Conservation (phyloP, 2,797 vertebrate species). For the Eutrigla gurnardus region DNA sequence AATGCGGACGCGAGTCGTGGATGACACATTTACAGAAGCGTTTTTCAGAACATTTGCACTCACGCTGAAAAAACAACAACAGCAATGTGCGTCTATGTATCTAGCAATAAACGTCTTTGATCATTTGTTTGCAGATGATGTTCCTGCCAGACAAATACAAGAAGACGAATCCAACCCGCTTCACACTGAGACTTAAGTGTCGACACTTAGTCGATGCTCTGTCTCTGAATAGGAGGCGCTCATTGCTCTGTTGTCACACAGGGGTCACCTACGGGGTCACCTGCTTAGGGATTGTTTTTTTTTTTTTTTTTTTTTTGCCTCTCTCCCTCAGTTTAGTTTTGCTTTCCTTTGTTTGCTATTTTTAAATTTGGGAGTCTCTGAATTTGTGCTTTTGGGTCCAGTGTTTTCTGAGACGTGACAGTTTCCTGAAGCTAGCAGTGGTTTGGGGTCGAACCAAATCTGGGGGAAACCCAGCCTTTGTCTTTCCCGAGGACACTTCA, state of each 20-base stretch:
- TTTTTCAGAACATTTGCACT: constrained; percentile 14
- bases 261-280: no score
- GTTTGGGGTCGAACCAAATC: neutral
- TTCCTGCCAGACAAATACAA: constrained; percentile 15
- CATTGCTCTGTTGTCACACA: constrained; percentile 47
- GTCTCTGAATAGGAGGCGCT: constrained; percentile 47
- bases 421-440: neutral
- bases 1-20: constrained; percentile 23
- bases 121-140: constrained; percentile 25
- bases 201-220: constrained; percentile 36
- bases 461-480: no score
- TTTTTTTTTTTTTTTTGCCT: no score
- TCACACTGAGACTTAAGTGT: constrained; percentile 36
- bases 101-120: neutral
- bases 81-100: constrained; percentile 9
- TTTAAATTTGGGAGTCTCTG: no score
- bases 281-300: no score
- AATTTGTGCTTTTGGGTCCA: no score
- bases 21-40: constrained; percentile 48
- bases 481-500: no score
- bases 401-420: no score
- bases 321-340: no score
- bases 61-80: neutral
- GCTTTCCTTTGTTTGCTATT: no score
- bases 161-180: constrained; percentile 32